Evolutionary conservation across 1,140 invertebrate species (phyloP), one percentile per base, ranked within the genome.

Genomic region (Drosophila santomea): DNA sequence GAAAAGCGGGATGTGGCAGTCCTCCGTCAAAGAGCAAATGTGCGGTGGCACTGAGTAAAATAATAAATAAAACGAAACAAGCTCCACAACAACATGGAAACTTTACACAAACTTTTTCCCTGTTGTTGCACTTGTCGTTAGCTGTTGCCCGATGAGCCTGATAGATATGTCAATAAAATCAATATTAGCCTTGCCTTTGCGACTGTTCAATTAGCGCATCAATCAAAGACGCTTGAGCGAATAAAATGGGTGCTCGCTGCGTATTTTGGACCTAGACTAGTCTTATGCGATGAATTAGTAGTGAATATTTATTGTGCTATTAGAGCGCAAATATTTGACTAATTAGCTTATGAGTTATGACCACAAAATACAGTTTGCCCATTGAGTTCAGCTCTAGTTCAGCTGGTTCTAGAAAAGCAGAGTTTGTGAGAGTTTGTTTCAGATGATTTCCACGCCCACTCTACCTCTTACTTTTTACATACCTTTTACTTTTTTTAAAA

Each of bases 201-300:
- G 74, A 74, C 68, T 75, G 68, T 80, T 85, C 68, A 85, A 85
- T 85, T 78, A 85, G 77, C 74, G 63, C 77, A 80, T 78, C 74
- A 85, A 85, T 78, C 81, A 85, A 51, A 62, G 66, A 45, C 45
- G 38, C 58, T 38, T 48, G 25, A 73, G 39, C 56, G 67, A 72
- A 44, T 72, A 55, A 73, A 73, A 73, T 57, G 69, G 67, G 23
- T 69, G 51, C 47, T 68, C 50, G 44, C 35, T 50, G 51, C 36
- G 51, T 56, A 25, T 71, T 67, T 44, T n/a, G 10, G 35, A 71
- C 67, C 58, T 58, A 71, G 69, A 50, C 28, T 36, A 64, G 67
- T 20, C 52, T 71, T 50, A 71, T 56, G 64, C 25, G 44, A 71
- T 71, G 64, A 60, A 61, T 73, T 72, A 52, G 50, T 8, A 43